These are phyloP conservation scores for Linepithema humile DNA, from an alignment of 1,140 invertebrate genomes.

Conservation along the genomic window DNA sequence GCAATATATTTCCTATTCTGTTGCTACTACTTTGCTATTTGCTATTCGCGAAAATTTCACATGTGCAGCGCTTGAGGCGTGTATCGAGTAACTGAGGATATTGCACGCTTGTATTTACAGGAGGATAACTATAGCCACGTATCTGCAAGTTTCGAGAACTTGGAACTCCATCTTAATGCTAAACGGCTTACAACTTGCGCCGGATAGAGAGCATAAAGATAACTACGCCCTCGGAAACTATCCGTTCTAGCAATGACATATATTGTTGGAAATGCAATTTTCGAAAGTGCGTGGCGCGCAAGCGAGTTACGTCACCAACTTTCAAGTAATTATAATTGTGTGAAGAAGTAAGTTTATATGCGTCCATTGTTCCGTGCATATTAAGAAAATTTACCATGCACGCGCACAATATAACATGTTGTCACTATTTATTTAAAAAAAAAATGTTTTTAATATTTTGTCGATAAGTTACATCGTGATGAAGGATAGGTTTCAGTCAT, in stretches of 20 bases:
- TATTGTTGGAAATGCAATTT: slow-evolving; percentile 50
- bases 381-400: background rate
- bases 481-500: background rate
- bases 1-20: background rate
- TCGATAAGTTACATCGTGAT: no score
- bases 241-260: slow-evolving; percentile 34
- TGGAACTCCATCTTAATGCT: slow-evolving; percentile 52
- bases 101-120: slow-evolving; percentile 38
- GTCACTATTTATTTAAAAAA: background rate
- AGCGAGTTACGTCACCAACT: background rate
- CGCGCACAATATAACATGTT: background rate
- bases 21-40: background rate
- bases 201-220: slow-evolving; percentile 48
- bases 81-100: slow-evolving; percentile 29
- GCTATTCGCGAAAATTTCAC: background rate
- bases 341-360: background rate
- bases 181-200: slow-evolving; percentile 47
- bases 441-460: background rate
- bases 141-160: slow-evolving; percentile 50
- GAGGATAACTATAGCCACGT: slow-evolving; percentile 22
- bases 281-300: slow-evolving; percentile 29
- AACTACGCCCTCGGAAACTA: slow-evolving; percentile 49
- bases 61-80: background rate
- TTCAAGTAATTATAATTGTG: slow-evolving; percentile 28
- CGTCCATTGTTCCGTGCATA: background rate